Percentiles rank a stretch among this genome's conserved stretches.
Conservation (phyloP, 92 coral and sea anemone species). For the Micromussa lordhowensis region DNA sequence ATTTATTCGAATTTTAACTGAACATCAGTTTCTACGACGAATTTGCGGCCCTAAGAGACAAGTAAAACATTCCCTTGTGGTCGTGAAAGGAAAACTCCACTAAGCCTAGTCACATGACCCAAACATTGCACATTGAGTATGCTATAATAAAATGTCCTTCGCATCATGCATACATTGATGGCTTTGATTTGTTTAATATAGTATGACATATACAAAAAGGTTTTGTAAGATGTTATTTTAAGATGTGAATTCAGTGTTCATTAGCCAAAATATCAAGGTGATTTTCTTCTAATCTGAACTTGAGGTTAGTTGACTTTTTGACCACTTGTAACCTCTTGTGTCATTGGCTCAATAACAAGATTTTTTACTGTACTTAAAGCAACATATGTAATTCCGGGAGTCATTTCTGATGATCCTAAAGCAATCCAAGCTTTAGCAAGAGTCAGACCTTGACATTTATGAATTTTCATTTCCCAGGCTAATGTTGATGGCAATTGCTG, state of each 20-base stretch:
- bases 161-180: not conserved
- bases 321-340: slow-evolving; percentile 58
- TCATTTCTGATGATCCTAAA: slow-evolving; percentile 57
- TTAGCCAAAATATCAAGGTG: slow-evolving; percentile 52
- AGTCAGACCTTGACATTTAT: too few species aligned
- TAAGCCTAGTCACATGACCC: too few species aligned
- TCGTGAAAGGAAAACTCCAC: too few species aligned
- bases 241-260: slow-evolving; percentile 37
- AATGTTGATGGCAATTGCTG: too few species aligned
- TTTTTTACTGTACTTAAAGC: slow-evolving; percentile 69
- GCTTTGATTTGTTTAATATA: not conserved
- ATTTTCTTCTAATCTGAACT: slow-evolving; percentile 67
- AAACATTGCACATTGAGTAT: too few species aligned
- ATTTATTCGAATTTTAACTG: too few species aligned
- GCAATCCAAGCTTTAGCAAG: slow-evolving; percentile 57
- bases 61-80: too few species aligned
- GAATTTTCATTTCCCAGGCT: too few species aligned
- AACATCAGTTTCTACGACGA: too few species aligned
- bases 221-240: not conserved
- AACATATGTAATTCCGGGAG: slow-evolving; percentile 62
- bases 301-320: slow-evolving; percentile 56
- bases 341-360: slow-evolving; percentile 62
- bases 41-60: too few species aligned
- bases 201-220: not conserved
- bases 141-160: too few species aligned